Conservation (phyloP, 1,140 invertebrate genomes). For the Zaprionus inermis region DNA sequence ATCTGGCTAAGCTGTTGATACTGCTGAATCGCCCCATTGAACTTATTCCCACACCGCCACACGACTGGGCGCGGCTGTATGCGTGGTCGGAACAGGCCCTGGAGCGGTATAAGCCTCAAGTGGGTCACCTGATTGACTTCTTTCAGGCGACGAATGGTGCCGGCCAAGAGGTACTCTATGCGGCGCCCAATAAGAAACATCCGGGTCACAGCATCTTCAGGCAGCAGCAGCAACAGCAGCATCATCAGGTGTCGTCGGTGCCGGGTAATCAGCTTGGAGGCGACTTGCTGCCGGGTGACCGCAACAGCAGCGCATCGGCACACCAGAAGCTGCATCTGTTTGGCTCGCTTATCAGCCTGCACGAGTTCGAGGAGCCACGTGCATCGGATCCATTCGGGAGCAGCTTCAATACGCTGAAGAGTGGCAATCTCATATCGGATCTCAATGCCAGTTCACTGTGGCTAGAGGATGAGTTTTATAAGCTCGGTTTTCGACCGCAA, state of each 20-base stretch:
- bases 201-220: conserved; percentile 27
- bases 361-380: conserved; percentile 83
- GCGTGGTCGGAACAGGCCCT: conserved; percentile 89
- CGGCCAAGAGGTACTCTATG: conserved; percentile 65
- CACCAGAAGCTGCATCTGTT: conserved; percentile 79
- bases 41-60: conserved; percentile 86
- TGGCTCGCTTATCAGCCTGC: conserved; percentile 85
- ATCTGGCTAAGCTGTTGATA: conserved; percentile 89
- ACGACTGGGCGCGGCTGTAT: conserved; percentile 89
- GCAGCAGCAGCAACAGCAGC: conserved; percentile 65
- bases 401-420: conserved; percentile 85
- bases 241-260: conserved; percentile 32
- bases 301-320: conserved; percentile 66
- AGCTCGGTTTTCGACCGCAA: conserved; percentile 89
- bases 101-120: conserved; percentile 88
- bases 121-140: conserved; percentile 88
- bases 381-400: conserved; percentile 85
- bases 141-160: conserved; percentile 84
- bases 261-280: conserved; percentile 47
- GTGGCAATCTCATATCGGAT: conserved; percentile 84
- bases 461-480: conserved; percentile 89
- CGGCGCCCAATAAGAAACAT: conserved; percentile 61
- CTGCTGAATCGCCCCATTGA: conserved; percentile 88
- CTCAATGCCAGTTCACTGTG: conserved; percentile 87
- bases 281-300: conserved; percentile 66